These are phyloP conservation scores for Parambassis ranga DNA, from an alignment of 2,797 vertebrate genomes.

Conservation along the genomic window DNA sequence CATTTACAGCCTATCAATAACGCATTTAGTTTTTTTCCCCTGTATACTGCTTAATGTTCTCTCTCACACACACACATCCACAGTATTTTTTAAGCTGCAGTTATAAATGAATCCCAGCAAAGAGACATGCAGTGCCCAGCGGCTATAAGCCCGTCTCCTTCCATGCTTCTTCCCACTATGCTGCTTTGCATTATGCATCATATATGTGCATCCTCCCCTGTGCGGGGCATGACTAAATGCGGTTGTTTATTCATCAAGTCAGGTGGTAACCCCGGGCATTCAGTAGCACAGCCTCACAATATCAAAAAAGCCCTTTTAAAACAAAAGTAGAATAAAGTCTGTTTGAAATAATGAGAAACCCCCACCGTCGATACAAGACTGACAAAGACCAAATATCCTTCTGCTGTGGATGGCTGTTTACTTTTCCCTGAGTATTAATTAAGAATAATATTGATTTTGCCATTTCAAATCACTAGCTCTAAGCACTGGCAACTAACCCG, in stretches of 20 bases:
- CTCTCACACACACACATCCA: background rate
- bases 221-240: slow-evolving; percentile 30
- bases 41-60: background rate
- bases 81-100: slow-evolving; percentile 1
- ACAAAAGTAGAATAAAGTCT: background rate
- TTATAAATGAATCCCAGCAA: slow-evolving; percentile 41
- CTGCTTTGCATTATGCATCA: slow-evolving; percentile 65
- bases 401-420: background rate
- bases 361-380: background rate
- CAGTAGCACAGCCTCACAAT: slow-evolving; percentile 27
- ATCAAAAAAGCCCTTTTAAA: slow-evolving; percentile 37
- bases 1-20: slow-evolving; percentile 5
- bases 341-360: slow-evolving; percentile 18
- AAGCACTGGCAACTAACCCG: background rate
- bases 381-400: slow-evolving; percentile 5
- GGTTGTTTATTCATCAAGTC: slow-evolving; percentile 69
- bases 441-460: slow-evolving; percentile 10
- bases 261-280: slow-evolving; percentile 46
- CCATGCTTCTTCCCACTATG: slow-evolving; percentile 39
- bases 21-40: background rate
- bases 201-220: slow-evolving; percentile 55
- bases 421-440: background rate
- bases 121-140: slow-evolving; percentile 35
- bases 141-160: slow-evolving; percentile 41
- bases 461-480: slow-evolving; percentile 4